These are phyloP conservation scores for Drosophila colorata DNA, from an alignment of 2,888 invertebrate genomes.

Conservation along the genomic window DNA sequence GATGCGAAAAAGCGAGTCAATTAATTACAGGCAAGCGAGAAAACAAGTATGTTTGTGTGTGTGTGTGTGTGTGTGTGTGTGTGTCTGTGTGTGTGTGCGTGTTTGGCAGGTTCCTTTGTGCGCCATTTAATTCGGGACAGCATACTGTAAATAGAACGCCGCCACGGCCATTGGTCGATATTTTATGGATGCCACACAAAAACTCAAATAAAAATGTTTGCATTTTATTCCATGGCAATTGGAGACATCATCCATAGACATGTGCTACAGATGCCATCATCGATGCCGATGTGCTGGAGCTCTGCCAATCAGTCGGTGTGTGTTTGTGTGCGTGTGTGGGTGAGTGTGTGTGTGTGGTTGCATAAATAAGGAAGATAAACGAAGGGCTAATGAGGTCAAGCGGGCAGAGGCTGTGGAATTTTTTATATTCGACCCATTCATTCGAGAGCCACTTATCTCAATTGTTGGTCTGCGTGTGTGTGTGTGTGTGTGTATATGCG, in stretches of 20 bases:
- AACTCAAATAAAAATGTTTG: conserved; percentile 60
- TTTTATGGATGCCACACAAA: conserved; percentile 53
- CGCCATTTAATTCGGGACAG: conserved; percentile 48
- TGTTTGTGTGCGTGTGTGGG: conserved; percentile 8
- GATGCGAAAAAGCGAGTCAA: conserved; percentile 72
- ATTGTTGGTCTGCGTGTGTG: conserved; percentile 32
- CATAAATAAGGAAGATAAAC: conserved; percentile 70
- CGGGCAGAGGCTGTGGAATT: conserved; percentile 47
- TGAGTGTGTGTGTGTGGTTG: conserved; percentile 39
- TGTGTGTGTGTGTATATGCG: conserved; percentile 5
- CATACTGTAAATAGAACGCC: conserved; percentile 23
- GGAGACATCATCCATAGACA: conserved; percentile 53
- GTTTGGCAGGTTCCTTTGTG: conserved; percentile 44
- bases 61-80: conserved; percentile 29
- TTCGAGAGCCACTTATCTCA: conserved; percentile 60
- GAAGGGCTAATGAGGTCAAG: conserved; percentile 73
- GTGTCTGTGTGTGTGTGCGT: conserved; percentile 21
- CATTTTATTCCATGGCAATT: conserved; percentile 58
- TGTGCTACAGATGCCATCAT: conserved; percentile 50
- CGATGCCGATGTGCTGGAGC: conserved; percentile 18
- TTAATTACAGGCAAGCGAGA: conserved; percentile 67
- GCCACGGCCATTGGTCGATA: conserved; percentile 41
- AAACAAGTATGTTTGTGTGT: conserved; percentile 20
- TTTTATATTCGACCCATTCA: conserved; percentile 55
- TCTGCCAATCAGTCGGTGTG: not conserved